These are phyloP conservation scores for Ischnura elegans DNA, from an alignment of 2,888 invertebrate genomes.

Conservation along the genomic window DNA sequence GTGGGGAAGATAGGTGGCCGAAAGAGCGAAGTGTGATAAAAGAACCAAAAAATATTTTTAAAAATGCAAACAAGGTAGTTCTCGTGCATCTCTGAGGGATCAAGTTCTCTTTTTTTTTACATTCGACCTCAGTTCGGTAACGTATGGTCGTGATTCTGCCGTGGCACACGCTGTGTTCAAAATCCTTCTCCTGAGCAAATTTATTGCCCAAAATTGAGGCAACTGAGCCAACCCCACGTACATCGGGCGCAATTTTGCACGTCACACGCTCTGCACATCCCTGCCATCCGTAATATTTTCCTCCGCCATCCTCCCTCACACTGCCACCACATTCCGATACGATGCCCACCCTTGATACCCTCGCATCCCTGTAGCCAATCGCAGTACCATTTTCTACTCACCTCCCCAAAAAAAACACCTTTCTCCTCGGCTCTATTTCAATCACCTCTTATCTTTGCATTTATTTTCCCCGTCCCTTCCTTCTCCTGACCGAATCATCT, in stretches of 20 bases:
- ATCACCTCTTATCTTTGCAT: slow-evolving; percentile 12
- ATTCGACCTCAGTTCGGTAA: not conserved
- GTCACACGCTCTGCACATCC: not conserved
- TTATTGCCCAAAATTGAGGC: not conserved
- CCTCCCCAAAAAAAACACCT: not conserved
- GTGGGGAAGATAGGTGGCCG: too few species aligned
- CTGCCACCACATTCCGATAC: not conserved
- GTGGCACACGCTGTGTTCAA: not conserved
- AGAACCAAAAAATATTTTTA: too few species aligned
- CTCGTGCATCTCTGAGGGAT: not conserved
- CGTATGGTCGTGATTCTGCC: not conserved
- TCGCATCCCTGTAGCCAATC: not conserved
- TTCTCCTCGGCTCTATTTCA: slow-evolving; percentile 4
- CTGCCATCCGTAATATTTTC: not conserved
- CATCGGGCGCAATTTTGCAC: not conserved
- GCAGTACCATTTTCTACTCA: not conserved
- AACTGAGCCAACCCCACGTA: not conserved
- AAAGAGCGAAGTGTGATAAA: too few species aligned
- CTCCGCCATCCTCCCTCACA: not conserved
- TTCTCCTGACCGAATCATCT: too few species aligned
- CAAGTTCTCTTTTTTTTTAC: not conserved
- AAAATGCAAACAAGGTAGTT: too few species aligned
- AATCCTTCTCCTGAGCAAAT: not conserved
- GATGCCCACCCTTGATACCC: not conserved
- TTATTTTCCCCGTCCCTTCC: too few species aligned